Evolutionary conservation across 2,797 vertebrate genomes (phyloP).

Genomic region (Sandelia bainsii): DNA sequence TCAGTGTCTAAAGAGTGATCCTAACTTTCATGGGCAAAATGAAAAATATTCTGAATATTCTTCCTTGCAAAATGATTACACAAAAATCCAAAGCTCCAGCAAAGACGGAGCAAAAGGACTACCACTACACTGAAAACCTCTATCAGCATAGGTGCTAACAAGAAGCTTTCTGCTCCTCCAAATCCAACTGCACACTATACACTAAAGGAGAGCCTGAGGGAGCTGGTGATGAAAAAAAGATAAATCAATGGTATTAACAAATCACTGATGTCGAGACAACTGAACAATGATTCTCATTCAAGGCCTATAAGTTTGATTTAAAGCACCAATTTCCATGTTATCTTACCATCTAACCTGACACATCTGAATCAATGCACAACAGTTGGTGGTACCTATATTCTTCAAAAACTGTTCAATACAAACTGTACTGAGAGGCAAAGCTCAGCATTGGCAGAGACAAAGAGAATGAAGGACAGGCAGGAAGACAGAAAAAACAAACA

Average conservation of each 20-base stretch:
- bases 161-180: background rate
- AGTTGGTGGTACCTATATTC: slow-evolving; percentile 45
- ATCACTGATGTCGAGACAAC: slow-evolving; percentile 54
- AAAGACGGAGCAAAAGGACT: background rate
- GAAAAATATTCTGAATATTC: background rate
- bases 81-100: background rate
- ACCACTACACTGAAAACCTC: background rate
- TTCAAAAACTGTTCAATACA: slow-evolving; percentile 44
- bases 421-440: slow-evolving; percentile 33
- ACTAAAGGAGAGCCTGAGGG: slow-evolving; percentile 10
- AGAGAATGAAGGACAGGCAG: slow-evolving; percentile 18
- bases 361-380: slow-evolving; percentile 58
- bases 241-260: slow-evolving; percentile 63
- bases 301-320: slow-evolving; percentile 64
- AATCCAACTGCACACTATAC: slow-evolving; percentile 10
- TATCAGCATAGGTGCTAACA: background rate
- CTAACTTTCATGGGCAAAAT: background rate
- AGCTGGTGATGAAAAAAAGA: slow-evolving; percentile 24
- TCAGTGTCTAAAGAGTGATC: background rate
- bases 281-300: slow-evolving; percentile 62
- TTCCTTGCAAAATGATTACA: background rate
- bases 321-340: slow-evolving; percentile 49
- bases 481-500: background rate
- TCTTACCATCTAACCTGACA: slow-evolving; percentile 51
- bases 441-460: slow-evolving; percentile 12